Base-by-base conservation (phyloP, 2,113 vertebrate species). In the Corythornis cristatus region DNA sequence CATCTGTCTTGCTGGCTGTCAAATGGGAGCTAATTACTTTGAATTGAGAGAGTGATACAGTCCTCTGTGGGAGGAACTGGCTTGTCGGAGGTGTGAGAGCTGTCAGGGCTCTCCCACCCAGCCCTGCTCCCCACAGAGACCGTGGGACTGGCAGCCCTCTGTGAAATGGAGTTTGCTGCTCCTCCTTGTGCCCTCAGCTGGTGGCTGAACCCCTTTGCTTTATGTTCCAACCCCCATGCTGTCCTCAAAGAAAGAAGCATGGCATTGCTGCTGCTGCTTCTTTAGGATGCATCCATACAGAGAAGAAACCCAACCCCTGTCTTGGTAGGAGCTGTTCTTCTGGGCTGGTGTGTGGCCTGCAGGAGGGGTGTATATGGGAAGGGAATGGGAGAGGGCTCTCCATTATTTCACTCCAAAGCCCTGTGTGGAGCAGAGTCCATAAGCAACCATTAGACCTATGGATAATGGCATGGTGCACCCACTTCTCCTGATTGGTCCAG, bases 1-100 rank as follows among this genome's bases (percentile, higher is more conserved):
- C 93, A 88, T 87, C 83, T 88, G 73, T 89, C 70, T 95, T 8
- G 3, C 45, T 90, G 91, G 57, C 81, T 92, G 90, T 92, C 89
- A 91, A 46, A 86, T 6, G 46, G 74, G 68, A 93, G 61, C 50
- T 96, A 93, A 96, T 90, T 88, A 88, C 84, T 81, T 68, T 13
- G 68, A 84, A 93, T 80, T 28, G 31, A 18, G 3, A 5, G 3
- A 31, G 68, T 71, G 86, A 64, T 71, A 71, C 33, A 54, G 87
- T 58, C 35, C 3, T 66, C 46, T 66, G 61, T 66, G 87, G 92
- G 86, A 88, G 86, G 87, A 75, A 54, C 31, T 7, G 75, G 56
- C 53, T 60, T 60, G 79, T 60, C 31, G 60, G 82, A 46, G 78
- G 40, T 33, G 57, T 93, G 82, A 70, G 25, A 28, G 89, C 81